These are phyloP conservation scores for Stictonetta naevosa DNA, from an alignment of 2,113 vertebrate genomes.

Conservation along the genomic window DNA sequence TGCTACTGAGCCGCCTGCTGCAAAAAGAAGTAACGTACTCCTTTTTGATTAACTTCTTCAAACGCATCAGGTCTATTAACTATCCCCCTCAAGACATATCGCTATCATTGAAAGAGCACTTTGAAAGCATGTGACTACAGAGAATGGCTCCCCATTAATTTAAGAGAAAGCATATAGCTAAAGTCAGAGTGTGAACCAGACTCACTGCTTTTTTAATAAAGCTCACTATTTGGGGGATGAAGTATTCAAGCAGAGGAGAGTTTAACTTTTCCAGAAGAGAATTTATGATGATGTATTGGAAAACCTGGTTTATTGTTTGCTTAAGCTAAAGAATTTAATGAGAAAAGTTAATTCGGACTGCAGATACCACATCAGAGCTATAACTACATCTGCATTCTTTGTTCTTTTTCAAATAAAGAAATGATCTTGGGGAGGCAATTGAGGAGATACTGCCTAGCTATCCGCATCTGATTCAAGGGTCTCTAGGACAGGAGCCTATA, in stretches of 20 bases:
- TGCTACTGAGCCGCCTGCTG: background rate
- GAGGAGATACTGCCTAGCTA: background rate
- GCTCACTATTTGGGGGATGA: background rate
- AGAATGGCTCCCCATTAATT: background rate
- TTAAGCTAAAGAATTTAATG: background rate
- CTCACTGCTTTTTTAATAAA: background rate
- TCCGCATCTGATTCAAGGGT: background rate
- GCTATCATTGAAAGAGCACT: background rate
- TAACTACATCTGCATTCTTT: background rate
- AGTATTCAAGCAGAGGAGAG: background rate
- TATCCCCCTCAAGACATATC: background rate
- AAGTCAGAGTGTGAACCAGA: background rate
- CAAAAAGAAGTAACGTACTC: background rate
- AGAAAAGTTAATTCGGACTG: background rate
- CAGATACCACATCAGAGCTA: background rate
- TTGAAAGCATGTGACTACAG: background rate
- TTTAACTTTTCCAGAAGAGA: background rate
- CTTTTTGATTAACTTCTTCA: slow-evolving; percentile 23
- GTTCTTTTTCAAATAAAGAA: background rate
- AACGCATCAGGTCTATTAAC: background rate
- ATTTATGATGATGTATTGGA: background rate
- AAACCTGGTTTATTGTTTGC: background rate
- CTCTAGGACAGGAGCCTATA: background rate
- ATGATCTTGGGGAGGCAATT: background rate
- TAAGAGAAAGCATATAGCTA: background rate